Evolutionary conservation across 2,888 invertebrate genomes (phyloP).

Genomic region (Branchellion lobata): DNA sequence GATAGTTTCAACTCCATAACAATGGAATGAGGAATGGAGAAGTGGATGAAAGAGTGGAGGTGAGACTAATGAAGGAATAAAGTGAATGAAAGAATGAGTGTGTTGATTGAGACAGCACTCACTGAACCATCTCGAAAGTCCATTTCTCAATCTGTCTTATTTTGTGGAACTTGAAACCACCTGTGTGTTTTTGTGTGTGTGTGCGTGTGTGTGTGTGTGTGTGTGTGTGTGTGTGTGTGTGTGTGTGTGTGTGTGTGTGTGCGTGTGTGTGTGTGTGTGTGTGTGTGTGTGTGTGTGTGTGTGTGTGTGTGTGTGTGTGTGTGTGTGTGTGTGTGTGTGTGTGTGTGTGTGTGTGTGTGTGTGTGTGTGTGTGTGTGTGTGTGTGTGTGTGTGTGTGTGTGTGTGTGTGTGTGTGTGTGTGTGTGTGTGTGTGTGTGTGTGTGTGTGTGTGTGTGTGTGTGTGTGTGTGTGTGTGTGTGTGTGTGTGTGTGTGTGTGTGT

Average conservation of each 20-base stretch:
- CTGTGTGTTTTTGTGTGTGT: slow-evolving; percentile 17
- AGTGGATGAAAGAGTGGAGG: no score
- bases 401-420: slow-evolving; percentile 24
- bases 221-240: slow-evolving; percentile 26
- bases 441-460: slow-evolving; percentile 25
- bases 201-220: slow-evolving; percentile 22
- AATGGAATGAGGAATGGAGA: no score
- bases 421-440: slow-evolving; percentile 31
- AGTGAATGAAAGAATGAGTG: no score
- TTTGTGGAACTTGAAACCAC: no score
- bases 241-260: slow-evolving; percentile 38
- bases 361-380: slow-evolving; percentile 28
- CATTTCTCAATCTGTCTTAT: no score
- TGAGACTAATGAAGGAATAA: no score
- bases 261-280: slow-evolving; percentile 30
- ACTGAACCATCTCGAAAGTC: no score
- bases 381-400: slow-evolving; percentile 25
- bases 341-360: slow-evolving; percentile 26
- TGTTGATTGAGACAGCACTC: no score
- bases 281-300: slow-evolving; percentile 31
- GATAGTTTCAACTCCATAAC: no score
- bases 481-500: slow-evolving; percentile 36
- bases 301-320: slow-evolving; percentile 27
- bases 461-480: slow-evolving; percentile 5
- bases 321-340: slow-evolving; percentile 29